phyloP scores from a whole-genome alignment of 2,888 invertebrate genomes.

The Hydraecia micacea region DNA sequence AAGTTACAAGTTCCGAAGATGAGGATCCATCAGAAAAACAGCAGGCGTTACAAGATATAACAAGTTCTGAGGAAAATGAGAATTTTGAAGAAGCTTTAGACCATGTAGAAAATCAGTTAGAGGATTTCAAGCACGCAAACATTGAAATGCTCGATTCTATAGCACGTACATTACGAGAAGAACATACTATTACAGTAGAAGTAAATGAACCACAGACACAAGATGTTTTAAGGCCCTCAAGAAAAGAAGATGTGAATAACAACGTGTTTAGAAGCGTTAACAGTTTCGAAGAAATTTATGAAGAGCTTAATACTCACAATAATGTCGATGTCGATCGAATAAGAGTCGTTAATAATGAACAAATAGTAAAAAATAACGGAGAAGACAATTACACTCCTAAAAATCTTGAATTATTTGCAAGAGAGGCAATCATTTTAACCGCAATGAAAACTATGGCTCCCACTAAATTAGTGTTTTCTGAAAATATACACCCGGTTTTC shows the following conservation, averaged over 20 bases:
- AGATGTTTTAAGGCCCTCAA: slow-evolving; percentile 30
- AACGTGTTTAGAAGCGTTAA: slow-evolving; percentile 81
- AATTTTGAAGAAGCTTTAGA: slow-evolving; percentile 88
- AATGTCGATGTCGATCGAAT: slow-evolving; percentile 17
- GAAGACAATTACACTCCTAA: slow-evolving; percentile 19
- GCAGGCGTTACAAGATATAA: slow-evolving; percentile 68
- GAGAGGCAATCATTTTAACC: slow-evolving; percentile 70
- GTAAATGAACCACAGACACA: slow-evolving; percentile 59
- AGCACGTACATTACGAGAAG: slow-evolving; percentile 85
- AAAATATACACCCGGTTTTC: slow-evolving; percentile 68
- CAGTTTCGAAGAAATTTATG: slow-evolving; percentile 88
- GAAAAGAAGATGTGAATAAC: slow-evolving; percentile 80
- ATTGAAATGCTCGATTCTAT: slow-evolving; percentile 86
- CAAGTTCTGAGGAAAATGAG: slow-evolving; percentile 88
- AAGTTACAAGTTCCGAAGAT: slow-evolving; percentile 74
- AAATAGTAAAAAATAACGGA: slow-evolving; percentile 3
- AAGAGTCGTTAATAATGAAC: slow-evolving; percentile 9
- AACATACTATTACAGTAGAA: slow-evolving; percentile 78
- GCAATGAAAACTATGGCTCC: slow-evolving; percentile 68
- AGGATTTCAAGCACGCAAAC: slow-evolving; percentile 83
- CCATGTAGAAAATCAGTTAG: slow-evolving; percentile 82
- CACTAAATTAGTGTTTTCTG: slow-evolving; percentile 71
- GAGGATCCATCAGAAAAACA: slow-evolving; percentile 54
- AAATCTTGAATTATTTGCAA: slow-evolving; percentile 59
- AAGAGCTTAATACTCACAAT: slow-evolving; percentile 74